Evolutionary conservation across 1,140 invertebrate species (phyloP).

Genomic region (Ephestia elutella): DNA sequence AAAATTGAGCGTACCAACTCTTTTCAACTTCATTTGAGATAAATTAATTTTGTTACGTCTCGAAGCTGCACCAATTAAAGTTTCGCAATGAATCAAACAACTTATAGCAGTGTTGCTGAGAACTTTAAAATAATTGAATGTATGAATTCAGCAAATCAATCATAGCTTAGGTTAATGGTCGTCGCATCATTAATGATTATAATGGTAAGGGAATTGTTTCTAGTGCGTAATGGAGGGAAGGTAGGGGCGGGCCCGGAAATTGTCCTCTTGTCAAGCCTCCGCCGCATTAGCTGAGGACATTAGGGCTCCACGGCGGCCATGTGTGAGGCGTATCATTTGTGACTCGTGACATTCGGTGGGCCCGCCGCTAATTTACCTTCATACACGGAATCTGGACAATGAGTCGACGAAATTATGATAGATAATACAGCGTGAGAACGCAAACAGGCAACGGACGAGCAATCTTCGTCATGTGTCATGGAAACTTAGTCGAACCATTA

Average conservation of each 20-base stretch:
- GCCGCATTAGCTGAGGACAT: slow-evolving; percentile 61
- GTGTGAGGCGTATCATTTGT: slow-evolving; percentile 51
- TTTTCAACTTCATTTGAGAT: slow-evolving; percentile 5
- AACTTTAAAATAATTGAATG: slow-evolving; percentile 12
- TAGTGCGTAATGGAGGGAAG: slow-evolving; percentile 57
- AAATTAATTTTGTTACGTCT: slow-evolving; percentile 6
- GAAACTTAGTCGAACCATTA: slow-evolving; percentile 51
- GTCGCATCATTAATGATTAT: slow-evolving; percentile 58
- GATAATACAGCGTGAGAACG: slow-evolving; percentile 46
- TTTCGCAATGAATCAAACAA: slow-evolving; percentile 18
- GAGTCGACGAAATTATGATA: slow-evolving; percentile 31
- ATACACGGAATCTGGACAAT: slow-evolving; percentile 31
- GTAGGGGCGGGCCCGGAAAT: slow-evolving; percentile 65
- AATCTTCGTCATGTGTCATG: slow-evolving; percentile 51
- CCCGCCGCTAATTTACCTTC: slow-evolving; percentile 24
- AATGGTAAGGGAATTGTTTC: slow-evolving; percentile 65
- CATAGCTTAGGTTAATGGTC: slow-evolving; percentile 28
- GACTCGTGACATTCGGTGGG: slow-evolving; percentile 39
- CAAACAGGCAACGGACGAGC: slow-evolving; percentile 20
- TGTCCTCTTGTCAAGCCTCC: slow-evolving; percentile 62
- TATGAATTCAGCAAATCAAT: slow-evolving; percentile 38
- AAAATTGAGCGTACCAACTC: neutral
- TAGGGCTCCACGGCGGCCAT: slow-evolving; percentile 44
- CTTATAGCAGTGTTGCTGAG: neutral
- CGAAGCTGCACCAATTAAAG: slow-evolving; percentile 10